phyloP scores from a whole-genome alignment of 2,888 invertebrate genomes.

The Nezara viridula region DNA sequence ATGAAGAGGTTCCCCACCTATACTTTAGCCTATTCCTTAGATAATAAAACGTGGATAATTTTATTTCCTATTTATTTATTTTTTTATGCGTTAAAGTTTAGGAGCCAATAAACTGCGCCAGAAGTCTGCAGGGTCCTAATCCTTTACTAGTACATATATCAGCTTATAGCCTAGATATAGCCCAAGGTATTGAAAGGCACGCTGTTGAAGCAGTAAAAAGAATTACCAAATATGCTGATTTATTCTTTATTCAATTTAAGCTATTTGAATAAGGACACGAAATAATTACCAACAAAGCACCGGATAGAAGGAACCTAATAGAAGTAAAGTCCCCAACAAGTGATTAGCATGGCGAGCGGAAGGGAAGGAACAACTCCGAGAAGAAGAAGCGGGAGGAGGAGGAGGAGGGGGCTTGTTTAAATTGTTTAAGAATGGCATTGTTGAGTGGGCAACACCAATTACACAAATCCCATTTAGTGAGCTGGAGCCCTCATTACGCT shows the following conservation, averaged over 20 bases:
- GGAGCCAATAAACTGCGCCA: too few relatives aligned
- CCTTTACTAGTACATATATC: too few relatives aligned
- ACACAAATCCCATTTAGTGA: slow-evolving; percentile 8
- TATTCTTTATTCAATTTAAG: background rate
- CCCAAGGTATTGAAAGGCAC: too few relatives aligned
- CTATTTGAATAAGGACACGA: background rate
- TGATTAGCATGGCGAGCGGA: slow-evolving; percentile 7
- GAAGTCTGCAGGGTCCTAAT: too few relatives aligned
- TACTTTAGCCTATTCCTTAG: too few relatives aligned
- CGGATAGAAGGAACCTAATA: background rate
- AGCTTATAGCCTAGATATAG: too few relatives aligned
- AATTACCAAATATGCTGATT: background rate
- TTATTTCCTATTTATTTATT: too few relatives aligned
- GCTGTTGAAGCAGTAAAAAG: background rate
- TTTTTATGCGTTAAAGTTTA: too few relatives aligned
- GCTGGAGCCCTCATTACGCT: background rate
- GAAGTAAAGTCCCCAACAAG: background rate
- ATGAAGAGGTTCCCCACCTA: too few relatives aligned
- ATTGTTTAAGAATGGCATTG: slow-evolving; percentile 25
- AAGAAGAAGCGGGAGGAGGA: background rate
- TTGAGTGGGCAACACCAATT: background rate
- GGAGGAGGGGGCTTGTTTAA: slow-evolving; percentile 4
- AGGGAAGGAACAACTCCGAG: background rate
- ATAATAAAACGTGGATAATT: too few relatives aligned
- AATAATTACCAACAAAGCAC: background rate